phyloP scores from a whole-genome alignment of 2,888 invertebrate genomes.

The Osmoderma eremita region DNA sequence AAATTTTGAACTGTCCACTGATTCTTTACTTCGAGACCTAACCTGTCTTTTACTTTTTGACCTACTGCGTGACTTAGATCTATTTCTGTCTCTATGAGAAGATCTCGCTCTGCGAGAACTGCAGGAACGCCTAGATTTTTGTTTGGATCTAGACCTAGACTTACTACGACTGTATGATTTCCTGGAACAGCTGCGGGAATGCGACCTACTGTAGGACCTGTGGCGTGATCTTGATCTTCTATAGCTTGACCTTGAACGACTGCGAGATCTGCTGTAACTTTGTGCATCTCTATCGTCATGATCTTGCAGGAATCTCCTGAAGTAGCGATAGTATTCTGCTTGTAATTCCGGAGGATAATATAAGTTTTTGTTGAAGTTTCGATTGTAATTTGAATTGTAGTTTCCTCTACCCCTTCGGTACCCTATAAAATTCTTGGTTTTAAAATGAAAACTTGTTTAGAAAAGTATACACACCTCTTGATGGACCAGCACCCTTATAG shows the following conservation, averaged over 20 bases:
- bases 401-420: slow-evolving; percentile 34
- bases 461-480: too few species aligned
- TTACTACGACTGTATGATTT: slow-evolving; percentile 46
- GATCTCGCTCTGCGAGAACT: slow-evolving; percentile 46
- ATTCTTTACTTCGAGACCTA: slow-evolving; percentile 49
- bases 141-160: slow-evolving; percentile 54
- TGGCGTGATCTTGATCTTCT: slow-evolving; percentile 45
- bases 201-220: slow-evolving; percentile 46
- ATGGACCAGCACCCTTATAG: slow-evolving; percentile 55
- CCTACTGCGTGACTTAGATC: slow-evolving; percentile 41
- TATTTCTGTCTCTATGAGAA: slow-evolving; percentile 16
- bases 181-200: slow-evolving; percentile 51
- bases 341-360: slow-evolving; percentile 56
- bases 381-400: slow-evolving; percentile 44
- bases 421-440: not conserved
- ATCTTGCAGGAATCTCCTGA: slow-evolving; percentile 69
- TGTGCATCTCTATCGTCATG: slow-evolving; percentile 66
- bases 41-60: slow-evolving; percentile 45
- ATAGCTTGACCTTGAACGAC: slow-evolving; percentile 44
- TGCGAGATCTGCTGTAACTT: slow-evolving; percentile 58
- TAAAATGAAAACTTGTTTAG: too few species aligned
- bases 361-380: slow-evolving; percentile 45
- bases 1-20: slow-evolving; percentile 59
- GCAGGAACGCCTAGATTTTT: slow-evolving; percentile 47
- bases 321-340: slow-evolving; percentile 69